Evolutionary conservation across 2,797 vertebrate species (phyloP).

Genomic region (Phylloscopus collybita): DNA sequence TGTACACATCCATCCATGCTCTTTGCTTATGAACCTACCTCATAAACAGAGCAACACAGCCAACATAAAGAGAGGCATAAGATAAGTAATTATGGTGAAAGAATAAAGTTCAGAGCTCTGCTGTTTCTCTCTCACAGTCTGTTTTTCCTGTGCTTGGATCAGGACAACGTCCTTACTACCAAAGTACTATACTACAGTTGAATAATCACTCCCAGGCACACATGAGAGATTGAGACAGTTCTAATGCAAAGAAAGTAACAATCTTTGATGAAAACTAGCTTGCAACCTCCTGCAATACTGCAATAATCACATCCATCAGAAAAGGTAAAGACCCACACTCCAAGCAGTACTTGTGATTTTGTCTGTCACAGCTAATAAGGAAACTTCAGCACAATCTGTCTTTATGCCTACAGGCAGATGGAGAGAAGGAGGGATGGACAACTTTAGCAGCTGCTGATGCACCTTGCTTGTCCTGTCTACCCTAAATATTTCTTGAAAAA

Average conservation of each 20-base stretch:
- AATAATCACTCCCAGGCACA: not conserved
- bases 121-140: not conserved
- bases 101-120: not conserved
- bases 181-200: not conserved
- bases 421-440: not conserved
- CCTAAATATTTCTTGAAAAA: not conserved
- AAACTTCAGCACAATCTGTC: not conserved
- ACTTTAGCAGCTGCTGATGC: not conserved
- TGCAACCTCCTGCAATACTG: not conserved
- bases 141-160: not conserved
- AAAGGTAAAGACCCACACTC: not conserved
- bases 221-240: not conserved
- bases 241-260: not conserved
- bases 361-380: not conserved
- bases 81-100: not conserved
- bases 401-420: not conserved
- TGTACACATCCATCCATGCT: rapidly evolving
- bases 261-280: not conserved
- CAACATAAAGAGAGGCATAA: not conserved
- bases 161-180: not conserved
- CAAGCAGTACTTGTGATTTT: not conserved
- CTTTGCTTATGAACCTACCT: not conserved
- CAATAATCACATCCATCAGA: not conserved
- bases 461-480: not conserved
- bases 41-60: not conserved